phyloP scores from a whole-genome alignment of 2,113 vertebrate species.

The Sinocyclocheilus anophthalmus region DNA sequence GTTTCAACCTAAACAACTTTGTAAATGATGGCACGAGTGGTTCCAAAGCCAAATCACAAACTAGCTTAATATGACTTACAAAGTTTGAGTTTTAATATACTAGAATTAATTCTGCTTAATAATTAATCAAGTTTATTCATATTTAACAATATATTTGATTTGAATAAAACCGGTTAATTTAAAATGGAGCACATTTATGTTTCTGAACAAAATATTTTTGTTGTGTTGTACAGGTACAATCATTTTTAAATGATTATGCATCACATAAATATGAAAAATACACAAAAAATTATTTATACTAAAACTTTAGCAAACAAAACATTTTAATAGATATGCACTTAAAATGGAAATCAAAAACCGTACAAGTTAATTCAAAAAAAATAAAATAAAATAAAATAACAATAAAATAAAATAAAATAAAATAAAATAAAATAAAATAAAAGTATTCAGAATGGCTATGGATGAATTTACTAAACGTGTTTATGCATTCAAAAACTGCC shows the following conservation, averaged over 20 bases:
- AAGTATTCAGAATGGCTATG: not conserved
- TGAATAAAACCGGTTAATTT: no score
- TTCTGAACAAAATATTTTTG: no score
- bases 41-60: not conserved
- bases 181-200: no score
- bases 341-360: no score
- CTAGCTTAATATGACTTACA: no score
- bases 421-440: not conserved
- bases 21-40: not conserved
- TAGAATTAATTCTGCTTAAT: no score
- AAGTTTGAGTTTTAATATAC: no score
- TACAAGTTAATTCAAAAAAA: no score
- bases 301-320: not conserved
- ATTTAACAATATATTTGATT: not conserved
- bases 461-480: not conserved
- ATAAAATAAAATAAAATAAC: no score
- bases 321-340: not conserved
- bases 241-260: not conserved
- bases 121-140: not conserved
- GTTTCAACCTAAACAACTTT: not conserved
- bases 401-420: no score
- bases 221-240: not conserved
- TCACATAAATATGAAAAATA: not conserved
- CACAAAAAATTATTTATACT: not conserved
- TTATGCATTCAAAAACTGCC: not conserved